A percentile compares a stretch with the other conserved stretches of the same genome.
Conservation (phyloP, 2,888 invertebrate species). For the Ochropacha duplaris region DNA sequence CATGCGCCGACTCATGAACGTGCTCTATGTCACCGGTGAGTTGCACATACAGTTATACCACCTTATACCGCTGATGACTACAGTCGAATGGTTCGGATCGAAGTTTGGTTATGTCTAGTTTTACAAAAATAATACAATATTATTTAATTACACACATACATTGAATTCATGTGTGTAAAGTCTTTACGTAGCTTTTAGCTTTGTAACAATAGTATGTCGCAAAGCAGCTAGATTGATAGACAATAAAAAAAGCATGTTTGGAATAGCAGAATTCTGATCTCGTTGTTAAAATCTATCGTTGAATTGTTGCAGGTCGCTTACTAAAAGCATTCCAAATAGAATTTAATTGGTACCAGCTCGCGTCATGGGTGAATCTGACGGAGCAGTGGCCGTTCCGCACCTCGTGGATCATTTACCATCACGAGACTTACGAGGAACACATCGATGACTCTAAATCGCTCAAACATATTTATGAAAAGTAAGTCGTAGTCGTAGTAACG, state of each 20-base stretch:
- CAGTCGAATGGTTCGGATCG: too few relatives aligned
- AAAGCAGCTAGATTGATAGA: too few relatives aligned
- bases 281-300: not conserved
- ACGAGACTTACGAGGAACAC: constrained; percentile 93
- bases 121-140: too few relatives aligned
- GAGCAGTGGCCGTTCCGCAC: constrained; percentile 99
- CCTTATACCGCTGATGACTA: too few relatives aligned
- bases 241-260: too few relatives aligned
- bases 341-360: constrained; percentile 99
- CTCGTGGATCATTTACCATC: constrained; percentile 98
- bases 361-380: constrained; percentile 98
- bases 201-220: too few relatives aligned
- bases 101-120: too few relatives aligned
- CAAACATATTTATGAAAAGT: constrained; percentile 97
- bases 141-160: too few relatives aligned
- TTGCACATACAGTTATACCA: not conserved
- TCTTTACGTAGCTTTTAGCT: too few relatives aligned
- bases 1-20: constrained; percentile 98
- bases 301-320: constrained; percentile 88
- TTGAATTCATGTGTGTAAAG: too few relatives aligned
- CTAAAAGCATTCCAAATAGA: constrained; percentile 99
- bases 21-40: constrained; percentile 95
- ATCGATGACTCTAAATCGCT: constrained; percentile 93
- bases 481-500: constrained; percentile 47
- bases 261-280: too few relatives aligned